Evolutionary conservation across 2,888 invertebrate genomes (phyloP).

Genomic region (Glaucopsyche alexis): DNA sequence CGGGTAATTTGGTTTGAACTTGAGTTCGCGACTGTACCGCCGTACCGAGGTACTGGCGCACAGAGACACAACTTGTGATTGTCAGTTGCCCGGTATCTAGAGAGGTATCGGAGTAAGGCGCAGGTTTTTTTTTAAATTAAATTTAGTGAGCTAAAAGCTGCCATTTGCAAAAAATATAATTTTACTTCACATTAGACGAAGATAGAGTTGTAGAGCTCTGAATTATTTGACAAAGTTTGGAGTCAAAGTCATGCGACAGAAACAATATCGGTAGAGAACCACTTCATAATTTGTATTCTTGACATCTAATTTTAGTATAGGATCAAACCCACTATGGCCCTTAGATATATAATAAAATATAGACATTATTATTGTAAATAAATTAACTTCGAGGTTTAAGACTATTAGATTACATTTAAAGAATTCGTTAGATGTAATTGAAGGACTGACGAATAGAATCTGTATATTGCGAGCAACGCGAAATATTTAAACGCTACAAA

Average conservation of each 20-base stretch:
- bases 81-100: background rate
- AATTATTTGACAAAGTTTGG: background rate
- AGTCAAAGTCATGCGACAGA: background rate
- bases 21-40: background rate
- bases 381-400: background rate
- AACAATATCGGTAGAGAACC: conserved; percentile 11
- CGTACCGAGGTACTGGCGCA: background rate
- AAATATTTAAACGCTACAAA: background rate
- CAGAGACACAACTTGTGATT: background rate
- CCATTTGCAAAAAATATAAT: background rate
- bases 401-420: conserved; percentile 1
- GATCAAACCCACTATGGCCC: conserved; percentile 10
- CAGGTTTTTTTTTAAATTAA: background rate
- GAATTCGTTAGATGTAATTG: background rate
- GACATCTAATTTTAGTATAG: conserved; percentile 25
- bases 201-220: background rate
- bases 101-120: background rate
- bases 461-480: background rate
- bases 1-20: background rate
- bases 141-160: background rate
- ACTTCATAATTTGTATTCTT: conserved; percentile 18
- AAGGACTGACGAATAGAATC: conserved; percentile 1
- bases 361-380: conserved; percentile 2
- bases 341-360: conserved; percentile 27
- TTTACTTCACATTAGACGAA: background rate